These are phyloP conservation scores for Sminthopsis crassicaudata DNA, from an alignment of 2,113 vertebrate genomes.

Conservation along the genomic window DNA sequence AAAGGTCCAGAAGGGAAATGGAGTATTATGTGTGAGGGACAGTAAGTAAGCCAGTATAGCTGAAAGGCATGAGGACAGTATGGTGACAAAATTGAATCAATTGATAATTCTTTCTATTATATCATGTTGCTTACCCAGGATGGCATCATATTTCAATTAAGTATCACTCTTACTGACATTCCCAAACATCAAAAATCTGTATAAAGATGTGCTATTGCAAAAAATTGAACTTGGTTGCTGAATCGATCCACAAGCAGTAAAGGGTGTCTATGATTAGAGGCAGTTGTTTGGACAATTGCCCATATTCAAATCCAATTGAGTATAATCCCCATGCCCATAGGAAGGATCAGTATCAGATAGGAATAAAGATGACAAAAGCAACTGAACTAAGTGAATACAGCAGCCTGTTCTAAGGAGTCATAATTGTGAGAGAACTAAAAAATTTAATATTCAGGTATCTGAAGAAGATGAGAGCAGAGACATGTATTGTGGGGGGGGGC, in stretches of 20 bases:
- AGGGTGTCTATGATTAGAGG: neutral
- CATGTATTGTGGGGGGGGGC: neutral
- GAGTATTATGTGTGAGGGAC: too few relatives aligned
- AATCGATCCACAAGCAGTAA: neutral
- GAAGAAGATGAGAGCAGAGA: neutral
- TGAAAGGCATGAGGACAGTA: too few relatives aligned
- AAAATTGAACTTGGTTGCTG: neutral
- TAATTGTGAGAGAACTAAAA: neutral
- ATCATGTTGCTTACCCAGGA: neutral
- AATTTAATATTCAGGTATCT: neutral
- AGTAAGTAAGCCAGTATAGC: too few relatives aligned
- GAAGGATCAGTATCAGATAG: neutral
- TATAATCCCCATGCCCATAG: neutral
- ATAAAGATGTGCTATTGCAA: neutral
- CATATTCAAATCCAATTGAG: neutral
- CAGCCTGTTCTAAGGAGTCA: neutral
- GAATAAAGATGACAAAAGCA: neutral
- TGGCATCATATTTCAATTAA: neutral
- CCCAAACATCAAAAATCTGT: neutral
- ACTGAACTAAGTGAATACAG: neutral
- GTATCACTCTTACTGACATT: neutral
- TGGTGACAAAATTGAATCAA: too few relatives aligned
- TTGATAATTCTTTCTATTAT: neutral
- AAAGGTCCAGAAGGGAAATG: too few relatives aligned
- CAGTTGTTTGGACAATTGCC: neutral